Base-by-base conservation (phyloP, 2,797 vertebrate genomes). In the Sardinella longiceps region DNA sequence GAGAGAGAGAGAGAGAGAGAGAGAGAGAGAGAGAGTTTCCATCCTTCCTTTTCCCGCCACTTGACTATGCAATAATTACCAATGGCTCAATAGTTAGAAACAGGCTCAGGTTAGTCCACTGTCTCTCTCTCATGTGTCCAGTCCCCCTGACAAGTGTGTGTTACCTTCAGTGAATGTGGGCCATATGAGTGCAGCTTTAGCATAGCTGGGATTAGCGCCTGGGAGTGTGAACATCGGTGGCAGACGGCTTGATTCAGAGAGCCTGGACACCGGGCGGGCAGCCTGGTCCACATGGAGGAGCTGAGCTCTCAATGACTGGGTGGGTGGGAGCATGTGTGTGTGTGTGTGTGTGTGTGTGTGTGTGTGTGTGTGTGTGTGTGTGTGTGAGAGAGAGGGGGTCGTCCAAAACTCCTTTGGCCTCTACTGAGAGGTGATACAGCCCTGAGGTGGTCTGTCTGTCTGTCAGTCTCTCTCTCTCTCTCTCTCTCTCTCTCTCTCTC, bases 401-500 rank as follows among this genome's bases (percentile, higher is more conserved):
- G 25, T 63, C 60, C 60, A 63, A 63, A 63, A 63, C 60, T 63
- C 25, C 25, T 63, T 63, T 63, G 60, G 60, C 60, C 60, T 9
- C 7, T 25, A 12, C 15, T 74, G 66, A 74, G 66, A 37, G 30
- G 66, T 39, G 66, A 74, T 74, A 39, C 66, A 74, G 66, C 66
- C 66, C 66, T 74, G 66, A 74, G 66, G 66, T 74, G 66, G 66
- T 74, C 66, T 74, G 30, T 74, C 66, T 74, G 30, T 39, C 66
- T 74, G 15, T 74, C 30, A 6, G 14, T 39, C 33, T n/a, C 28
- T 33, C 63, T 70, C 63, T 63, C 58, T 25, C 58, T 63, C 58
- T 63, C 58, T 63, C n/a, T 12, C 60, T 2, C 60, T 2, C 60
- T 11, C 60, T 12, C 60, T 3, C 58, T 63, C 58, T 63, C n/a